phyloP scores from a whole-genome alignment of 2,888 invertebrate species.

The Amphipoea oculea region DNA sequence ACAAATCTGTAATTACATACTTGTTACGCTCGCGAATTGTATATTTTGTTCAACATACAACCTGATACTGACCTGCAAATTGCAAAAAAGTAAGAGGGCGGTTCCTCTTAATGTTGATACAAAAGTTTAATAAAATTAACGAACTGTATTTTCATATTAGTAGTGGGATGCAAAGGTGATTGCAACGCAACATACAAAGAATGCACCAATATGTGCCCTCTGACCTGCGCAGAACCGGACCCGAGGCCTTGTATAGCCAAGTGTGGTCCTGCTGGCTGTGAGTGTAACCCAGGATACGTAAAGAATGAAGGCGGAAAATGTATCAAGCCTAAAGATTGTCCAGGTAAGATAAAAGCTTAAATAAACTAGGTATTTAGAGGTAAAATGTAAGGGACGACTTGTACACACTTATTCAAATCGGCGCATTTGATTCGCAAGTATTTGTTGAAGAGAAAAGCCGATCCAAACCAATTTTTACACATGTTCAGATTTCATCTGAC shows the following conservation, averaged over 20 bases:
- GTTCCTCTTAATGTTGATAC: no score
- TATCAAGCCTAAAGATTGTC: slow-evolving; percentile 66
- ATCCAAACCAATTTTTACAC: background rate
- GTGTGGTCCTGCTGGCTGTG: slow-evolving; percentile 59
- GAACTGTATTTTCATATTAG: background rate
- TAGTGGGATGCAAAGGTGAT: slow-evolving; percentile 5
- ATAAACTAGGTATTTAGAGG: background rate
- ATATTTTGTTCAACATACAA: no score
- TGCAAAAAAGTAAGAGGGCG: no score
- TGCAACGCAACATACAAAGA: background rate
- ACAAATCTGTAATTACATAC: no score
- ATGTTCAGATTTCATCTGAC: no score
- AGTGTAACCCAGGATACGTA: slow-evolving; percentile 60
- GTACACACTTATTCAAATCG: background rate
- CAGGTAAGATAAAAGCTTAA: slow-evolving; percentile 9
- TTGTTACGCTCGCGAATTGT: no score
- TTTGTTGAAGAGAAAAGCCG: background rate
- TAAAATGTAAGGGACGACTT: background rate
- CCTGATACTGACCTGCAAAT: no score
- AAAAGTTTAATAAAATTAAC: no score
- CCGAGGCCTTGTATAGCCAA: background rate
- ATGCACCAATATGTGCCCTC: slow-evolving; percentile 6
- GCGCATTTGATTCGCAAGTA: background rate
- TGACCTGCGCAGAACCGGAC: background rate
- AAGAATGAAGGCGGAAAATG: background rate